These are phyloP conservation scores for Aspiorhynchus laticeps DNA, from an alignment of 2,113 vertebrate genomes.

Conservation along the genomic window DNA sequence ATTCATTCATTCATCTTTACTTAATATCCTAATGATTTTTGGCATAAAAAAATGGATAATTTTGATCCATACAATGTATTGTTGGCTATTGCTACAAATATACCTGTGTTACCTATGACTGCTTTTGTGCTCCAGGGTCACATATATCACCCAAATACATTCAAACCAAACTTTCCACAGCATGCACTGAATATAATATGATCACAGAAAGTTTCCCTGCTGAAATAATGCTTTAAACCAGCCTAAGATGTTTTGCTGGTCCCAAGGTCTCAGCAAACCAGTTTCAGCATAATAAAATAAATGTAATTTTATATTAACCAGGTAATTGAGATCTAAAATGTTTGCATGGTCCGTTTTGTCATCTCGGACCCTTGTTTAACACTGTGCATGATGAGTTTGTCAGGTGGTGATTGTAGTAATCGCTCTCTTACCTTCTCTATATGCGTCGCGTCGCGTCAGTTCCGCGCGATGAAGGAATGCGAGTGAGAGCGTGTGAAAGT, in stretches of 20 bases:
- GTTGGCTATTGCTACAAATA: too few relatives aligned
- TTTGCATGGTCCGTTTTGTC: neutral
- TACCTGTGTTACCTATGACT: too few relatives aligned
- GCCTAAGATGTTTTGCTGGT: neutral
- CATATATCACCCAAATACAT: neutral
- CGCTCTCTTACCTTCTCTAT: neutral
- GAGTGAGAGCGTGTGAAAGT: slow-evolving; percentile 35
- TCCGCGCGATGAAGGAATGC: slow-evolving; percentile 17
- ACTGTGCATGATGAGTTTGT: neutral
- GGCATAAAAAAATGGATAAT: too few relatives aligned
- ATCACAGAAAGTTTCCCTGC: neutral
- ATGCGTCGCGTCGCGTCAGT: neutral
- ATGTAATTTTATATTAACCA: neutral
- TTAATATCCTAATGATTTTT: too few relatives aligned
- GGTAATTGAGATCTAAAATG: neutral
- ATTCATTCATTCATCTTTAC: too few relatives aligned
- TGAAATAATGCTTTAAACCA: neutral
- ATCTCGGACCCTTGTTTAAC: neutral
- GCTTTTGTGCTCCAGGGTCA: too few relatives aligned
- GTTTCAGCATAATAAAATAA: neutral
- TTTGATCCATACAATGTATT: too few relatives aligned
- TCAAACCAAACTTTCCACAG: neutral
- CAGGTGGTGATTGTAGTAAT: neutral
- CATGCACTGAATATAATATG: neutral
- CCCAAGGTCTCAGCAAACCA: neutral